Evolutionary conservation across 2,888 invertebrate species (phyloP), one percentile per base, ranked within the genome.

Genomic region (Hermodice carunculata): DNA sequence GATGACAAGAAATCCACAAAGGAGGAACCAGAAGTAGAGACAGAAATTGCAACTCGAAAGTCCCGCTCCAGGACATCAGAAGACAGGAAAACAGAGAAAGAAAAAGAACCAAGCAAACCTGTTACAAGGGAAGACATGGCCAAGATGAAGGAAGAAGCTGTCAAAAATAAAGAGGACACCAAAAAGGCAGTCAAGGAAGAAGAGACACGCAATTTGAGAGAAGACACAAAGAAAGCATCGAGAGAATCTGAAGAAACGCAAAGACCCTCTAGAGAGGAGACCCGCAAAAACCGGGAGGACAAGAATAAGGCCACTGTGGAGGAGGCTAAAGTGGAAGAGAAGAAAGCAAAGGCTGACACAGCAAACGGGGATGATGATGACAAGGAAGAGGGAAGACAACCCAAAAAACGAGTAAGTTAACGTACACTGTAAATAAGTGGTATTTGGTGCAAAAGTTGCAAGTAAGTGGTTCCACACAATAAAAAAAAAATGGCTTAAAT

Each of bases 251-350:
- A n/a, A n/a, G n/a, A n/a, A n/a, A n/a, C n/a, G n/a, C n/a, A n/a
- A n/a, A n/a, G n/a, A n/a, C n/a, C n/a, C n/a, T n/a, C 49, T 43
- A 62, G 49, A 46, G 59, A 61, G 31, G 37, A 40, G 42, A 70
- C 64, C 69, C 69, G 24, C 54, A 67, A 61, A 6, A 61, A 57
- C 31, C 61, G 60, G 57, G 70, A n/a, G n/a, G n/a, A n/a, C n/a
- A n/a, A n/a, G n/a, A n/a, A 61, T 53, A 67, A 59, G 52, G 73
- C 44, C 64, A 69, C 54, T 69, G 70, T 62, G 70, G 73, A 52
- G 65, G 62, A 64, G 58, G 42, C n/a, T 26, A 56, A 61, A n/a
- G 73, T 34, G 59, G 56, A 61, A 68, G 66, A 65, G 58, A 68
- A 77, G 64, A 67, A 64, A 44, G 67, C 69, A 32, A 57, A 54